Conservation (phyloP, 2,113 vertebrate genomes). For the Rhynchopsitta pachyrhyncha region DNA sequence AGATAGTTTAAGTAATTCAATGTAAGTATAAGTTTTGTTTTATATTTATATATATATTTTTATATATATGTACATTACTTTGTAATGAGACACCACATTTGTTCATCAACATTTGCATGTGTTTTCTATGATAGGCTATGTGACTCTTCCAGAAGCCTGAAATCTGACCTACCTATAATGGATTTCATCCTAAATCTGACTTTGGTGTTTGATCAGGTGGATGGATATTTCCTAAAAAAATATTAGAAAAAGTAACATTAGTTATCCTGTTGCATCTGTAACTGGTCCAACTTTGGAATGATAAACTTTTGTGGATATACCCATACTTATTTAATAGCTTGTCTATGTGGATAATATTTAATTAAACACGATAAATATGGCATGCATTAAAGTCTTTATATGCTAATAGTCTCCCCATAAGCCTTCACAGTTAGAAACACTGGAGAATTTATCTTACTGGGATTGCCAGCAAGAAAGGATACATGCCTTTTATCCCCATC, state of each 20-base stretch:
- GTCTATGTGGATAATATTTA: not conserved
- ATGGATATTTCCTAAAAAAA: not conserved
- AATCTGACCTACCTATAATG: not conserved
- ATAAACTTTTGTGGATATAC: not conserved
- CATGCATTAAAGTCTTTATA: not conserved
- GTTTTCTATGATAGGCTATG: not conserved
- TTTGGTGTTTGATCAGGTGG: not conserved
- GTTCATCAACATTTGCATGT: not conserved
- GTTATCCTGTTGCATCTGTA: not conserved
- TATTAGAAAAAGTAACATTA: not conserved
- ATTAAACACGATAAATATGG: not conserved
- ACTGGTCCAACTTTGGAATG: not conserved
- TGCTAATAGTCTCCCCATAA: not conserved
- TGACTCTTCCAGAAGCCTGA: not conserved
- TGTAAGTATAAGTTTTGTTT: not conserved
- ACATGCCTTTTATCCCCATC: not conserved
- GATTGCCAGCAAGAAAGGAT: not conserved
- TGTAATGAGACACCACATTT: not conserved
- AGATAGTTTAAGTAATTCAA: not conserved
- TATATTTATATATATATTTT: not conserved
- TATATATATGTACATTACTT: not conserved
- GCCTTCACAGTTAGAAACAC: not conserved
- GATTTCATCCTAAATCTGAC: not conserved
- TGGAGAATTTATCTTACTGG: not conserved
- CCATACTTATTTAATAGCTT: not conserved